Percentiles rank a stretch among this genome's conserved stretches.
Evolutionary conservation across 2,113 vertebrate species (phyloP).

Genomic region (Sclerurus mexicanus): DNA sequence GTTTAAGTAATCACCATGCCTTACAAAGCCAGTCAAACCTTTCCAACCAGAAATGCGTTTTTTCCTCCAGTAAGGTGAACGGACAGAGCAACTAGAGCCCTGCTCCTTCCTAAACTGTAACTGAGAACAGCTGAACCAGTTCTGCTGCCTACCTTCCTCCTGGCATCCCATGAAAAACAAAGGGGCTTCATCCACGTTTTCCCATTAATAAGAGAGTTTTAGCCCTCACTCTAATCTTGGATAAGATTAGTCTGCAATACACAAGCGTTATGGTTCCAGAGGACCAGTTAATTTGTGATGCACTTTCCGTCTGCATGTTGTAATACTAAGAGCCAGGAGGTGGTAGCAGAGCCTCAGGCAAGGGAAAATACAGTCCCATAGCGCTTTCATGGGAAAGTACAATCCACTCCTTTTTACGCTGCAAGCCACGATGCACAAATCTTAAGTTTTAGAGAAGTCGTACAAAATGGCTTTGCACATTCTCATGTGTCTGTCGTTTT

Average conservation of each 20-base stretch:
- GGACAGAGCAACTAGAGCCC: background rate
- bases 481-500: background rate
- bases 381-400: background rate
- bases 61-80: background rate
- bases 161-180: background rate
- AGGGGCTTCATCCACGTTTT: background rate
- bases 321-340: background rate
- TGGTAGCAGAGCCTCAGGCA: slow-evolving; percentile 53
- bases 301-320: background rate
- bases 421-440: background rate
- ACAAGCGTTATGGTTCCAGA: background rate
- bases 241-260: background rate
- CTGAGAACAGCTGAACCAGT: background rate
- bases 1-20: background rate
- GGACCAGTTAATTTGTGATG: background rate
- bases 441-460: background rate
- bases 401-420: background rate
- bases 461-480: background rate
- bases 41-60: background rate
- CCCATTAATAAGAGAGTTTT: background rate
- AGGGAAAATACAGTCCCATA: background rate
- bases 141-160: background rate
- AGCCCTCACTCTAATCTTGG: background rate
- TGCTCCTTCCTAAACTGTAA: background rate
- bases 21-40: background rate